Conservation (phyloP, 1,140 invertebrate genomes). For the Platyscapa corneri region DNA sequence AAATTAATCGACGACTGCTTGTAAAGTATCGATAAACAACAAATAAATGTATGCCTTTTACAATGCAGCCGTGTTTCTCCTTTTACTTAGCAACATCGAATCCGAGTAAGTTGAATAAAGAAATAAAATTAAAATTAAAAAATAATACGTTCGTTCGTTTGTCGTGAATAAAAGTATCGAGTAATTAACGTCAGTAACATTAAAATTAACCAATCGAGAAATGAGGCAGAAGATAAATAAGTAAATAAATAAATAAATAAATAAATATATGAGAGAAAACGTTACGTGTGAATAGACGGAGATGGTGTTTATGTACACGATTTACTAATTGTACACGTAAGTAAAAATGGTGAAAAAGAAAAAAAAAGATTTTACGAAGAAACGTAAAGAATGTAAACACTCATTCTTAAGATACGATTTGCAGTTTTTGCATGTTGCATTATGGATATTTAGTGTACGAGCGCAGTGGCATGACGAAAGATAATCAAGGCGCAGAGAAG, state of each 20-base stretch:
- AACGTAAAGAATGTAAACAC: neutral
- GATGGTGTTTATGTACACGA: conserved; percentile 12
- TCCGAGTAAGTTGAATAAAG: neutral
- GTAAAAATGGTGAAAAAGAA: neutral
- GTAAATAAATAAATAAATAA: no score
- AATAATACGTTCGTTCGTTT: conserved; percentile 30
- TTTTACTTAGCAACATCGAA: conserved; percentile 46
- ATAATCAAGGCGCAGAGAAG: neutral
- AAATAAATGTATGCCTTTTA: neutral
- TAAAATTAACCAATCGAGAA: conserved; percentile 29
- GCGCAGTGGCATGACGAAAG: neutral
- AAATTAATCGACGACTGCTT: conserved; percentile 15
- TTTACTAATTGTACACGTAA: conserved; percentile 42
- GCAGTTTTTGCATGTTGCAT: conserved; percentile 39
- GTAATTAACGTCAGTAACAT: conserved; percentile 43
- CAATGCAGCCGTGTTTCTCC: neutral
- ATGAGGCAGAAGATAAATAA: neutral
- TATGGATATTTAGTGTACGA: conserved; percentile 7
- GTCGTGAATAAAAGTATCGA: conserved; percentile 32
- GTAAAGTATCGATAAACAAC: neutral
- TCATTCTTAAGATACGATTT: conserved; percentile 25
- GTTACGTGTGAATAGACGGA: conserved; percentile 7
- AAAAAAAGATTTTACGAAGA: neutral
- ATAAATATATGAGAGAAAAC: neutral
- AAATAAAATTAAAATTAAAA: conserved; percentile 33